Conservation (phyloP, 2,888 invertebrate species). For the Pterostichus madidus region DNA sequence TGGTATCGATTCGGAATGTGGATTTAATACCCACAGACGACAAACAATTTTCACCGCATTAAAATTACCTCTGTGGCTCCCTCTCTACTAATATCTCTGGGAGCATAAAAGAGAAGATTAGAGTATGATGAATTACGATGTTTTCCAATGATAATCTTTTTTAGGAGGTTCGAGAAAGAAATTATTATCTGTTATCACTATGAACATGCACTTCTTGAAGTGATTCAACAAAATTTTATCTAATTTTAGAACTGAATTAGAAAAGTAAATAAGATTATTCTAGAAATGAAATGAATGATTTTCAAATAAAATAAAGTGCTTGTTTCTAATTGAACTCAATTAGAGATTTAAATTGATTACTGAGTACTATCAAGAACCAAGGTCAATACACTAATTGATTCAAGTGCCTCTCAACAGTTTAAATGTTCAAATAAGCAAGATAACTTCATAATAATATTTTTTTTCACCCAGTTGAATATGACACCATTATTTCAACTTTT, state of each 20-base stretch:
- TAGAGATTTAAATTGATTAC: conserved; percentile 1
- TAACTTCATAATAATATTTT: too few relatives aligned
- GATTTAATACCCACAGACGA: too few relatives aligned
- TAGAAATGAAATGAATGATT: background rate
- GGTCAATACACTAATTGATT: conserved; percentile 10
- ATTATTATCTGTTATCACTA: conserved; percentile 16
- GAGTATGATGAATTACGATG: background rate
- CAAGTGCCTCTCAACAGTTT: background rate
- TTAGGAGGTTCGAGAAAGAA: background rate
- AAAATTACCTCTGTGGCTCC: too few relatives aligned
- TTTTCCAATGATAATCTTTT: background rate
- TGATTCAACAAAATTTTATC: conserved; percentile 8
- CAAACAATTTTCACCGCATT: too few relatives aligned
- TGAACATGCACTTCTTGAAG: conserved; percentile 25
- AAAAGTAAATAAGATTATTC: conserved; percentile 12
- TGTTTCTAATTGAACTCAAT: background rate
- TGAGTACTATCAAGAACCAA: background rate
- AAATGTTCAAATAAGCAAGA: background rate
- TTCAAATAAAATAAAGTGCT: background rate
- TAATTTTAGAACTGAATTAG: background rate
- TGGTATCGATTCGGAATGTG: too few relatives aligned
- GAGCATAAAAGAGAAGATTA: background rate
- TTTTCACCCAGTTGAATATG: too few relatives aligned
- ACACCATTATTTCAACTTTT: too few relatives aligned
- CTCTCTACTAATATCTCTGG: too few relatives aligned